Conservation (phyloP, 1,140 invertebrate genomes). For the Adelges cooleyi region DNA sequence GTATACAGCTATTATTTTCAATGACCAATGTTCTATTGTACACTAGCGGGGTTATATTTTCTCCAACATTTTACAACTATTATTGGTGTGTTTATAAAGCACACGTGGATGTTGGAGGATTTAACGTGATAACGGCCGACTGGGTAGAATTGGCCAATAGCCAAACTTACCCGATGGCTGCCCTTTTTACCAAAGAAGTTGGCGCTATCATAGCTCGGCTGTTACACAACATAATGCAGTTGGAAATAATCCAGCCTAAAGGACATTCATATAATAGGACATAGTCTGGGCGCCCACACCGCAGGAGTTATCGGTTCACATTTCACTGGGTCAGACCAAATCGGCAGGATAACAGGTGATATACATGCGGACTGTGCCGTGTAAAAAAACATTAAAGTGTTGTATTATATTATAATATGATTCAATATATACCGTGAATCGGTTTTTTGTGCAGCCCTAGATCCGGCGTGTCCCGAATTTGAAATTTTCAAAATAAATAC, state of each 20-base stretch:
- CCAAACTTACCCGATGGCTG: conserved; percentile 37
- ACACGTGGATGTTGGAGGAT: conserved; percentile 44
- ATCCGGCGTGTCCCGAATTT: not conserved
- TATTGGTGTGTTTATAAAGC: conserved; percentile 34
- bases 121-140: conserved; percentile 52
- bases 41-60: not conserved
- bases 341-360: conserved; percentile 51
- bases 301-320: conserved; percentile 58
- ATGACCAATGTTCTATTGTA: not conserved
- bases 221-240: conserved; percentile 28
- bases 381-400: too few relatives aligned
- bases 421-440: too few relatives aligned
- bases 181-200: conserved; percentile 33
- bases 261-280: conserved; percentile 42
- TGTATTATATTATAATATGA: too few relatives aligned
- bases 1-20: not conserved
- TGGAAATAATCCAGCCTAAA: not conserved
- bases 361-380: too few relatives aligned
- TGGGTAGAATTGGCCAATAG: conserved; percentile 42
- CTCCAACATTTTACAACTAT: not conserved
- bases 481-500: too few relatives aligned
- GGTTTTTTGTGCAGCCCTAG: not conserved
- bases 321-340: conserved; percentile 40
- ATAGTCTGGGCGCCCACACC: conserved; percentile 76
- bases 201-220: conserved; percentile 35